Evolutionary conservation across 2,888 invertebrate genomes (phyloP), one percentile per base, ranked within the genome.

Genomic region (Chrysomela aeneicollis): DNA sequence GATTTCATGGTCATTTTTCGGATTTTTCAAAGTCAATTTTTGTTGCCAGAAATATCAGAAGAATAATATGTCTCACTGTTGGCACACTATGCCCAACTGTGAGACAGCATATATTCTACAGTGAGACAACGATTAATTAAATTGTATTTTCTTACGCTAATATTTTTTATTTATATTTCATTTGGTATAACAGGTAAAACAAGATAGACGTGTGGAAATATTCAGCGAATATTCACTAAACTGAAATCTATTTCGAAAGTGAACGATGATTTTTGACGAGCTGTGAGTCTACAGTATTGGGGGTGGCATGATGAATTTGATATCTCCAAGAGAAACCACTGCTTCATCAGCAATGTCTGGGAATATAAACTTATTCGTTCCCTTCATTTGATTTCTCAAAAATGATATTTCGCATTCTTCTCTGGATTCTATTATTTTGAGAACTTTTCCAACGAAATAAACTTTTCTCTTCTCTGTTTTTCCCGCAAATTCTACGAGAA

Each of bases 271-370:
- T 18, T 47, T 22, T 61, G 61, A 15, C 62, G 19, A n/a, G 47
- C 55, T 17, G 57, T 62, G 22, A 52, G 52, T 42, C 66, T 59
- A 26, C 59, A 52, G 51, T 52, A 49, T 47, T 52, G 62, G 66
- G 4, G 62, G 63, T 32, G 53, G 59, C 58, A 66, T 53, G 52
- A 63, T 66, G 10, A 59, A 15, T 32, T 63, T 66, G 22, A 59
- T 63, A 57, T 63, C 62, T 18, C n/a, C 22, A 26, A 35, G 4
- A 12, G 64, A 5, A 57, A 54, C 62, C 47, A 52, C 21, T 32
- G 62, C 42, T 42, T 63, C 53, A 62, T 66, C 66, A 10, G 53
- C 21, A 59, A 59, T 54, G 50, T 60, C 18, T 18, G 64, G 61
- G 52, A 64, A 67, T 59, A 61, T 58, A 46, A 64, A 61, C 55